A percentile compares a stretch with the other conserved stretches of the same genome.
phyloP scores from a whole-genome alignment of 1,140 invertebrate genomes.

The Drosophila pandora region DNA sequence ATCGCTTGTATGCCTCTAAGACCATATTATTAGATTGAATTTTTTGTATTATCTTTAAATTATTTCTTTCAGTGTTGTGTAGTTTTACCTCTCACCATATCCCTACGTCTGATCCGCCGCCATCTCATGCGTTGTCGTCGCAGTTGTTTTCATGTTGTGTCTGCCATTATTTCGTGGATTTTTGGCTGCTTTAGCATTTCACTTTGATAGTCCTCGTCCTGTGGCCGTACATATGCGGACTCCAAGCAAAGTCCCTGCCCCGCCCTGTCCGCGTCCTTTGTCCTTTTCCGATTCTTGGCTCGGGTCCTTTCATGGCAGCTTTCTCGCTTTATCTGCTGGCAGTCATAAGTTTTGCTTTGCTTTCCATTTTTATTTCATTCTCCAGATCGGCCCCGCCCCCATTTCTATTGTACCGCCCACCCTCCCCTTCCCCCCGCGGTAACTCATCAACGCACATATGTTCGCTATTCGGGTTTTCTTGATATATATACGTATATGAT shows the following conservation, averaged over 20 bases:
- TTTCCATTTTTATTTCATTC: constrained; percentile 79
- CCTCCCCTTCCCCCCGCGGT: constrained; percentile 18
- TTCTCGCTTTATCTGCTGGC: constrained; percentile 77
- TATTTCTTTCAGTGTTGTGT: constrained; percentile 1
- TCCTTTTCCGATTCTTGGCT: neutral
- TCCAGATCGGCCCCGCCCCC: constrained; percentile 34
- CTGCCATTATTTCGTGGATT: constrained; percentile 81
- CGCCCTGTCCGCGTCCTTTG: neutral
- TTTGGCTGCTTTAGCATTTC: constrained; percentile 82
- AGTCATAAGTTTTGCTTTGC: constrained; percentile 82
- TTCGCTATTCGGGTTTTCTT: constrained; percentile 34
- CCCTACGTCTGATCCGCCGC: constrained; percentile 11
- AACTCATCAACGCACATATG: constrained; percentile 81
- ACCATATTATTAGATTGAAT: no score
- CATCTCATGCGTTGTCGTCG: constrained; percentile 64
- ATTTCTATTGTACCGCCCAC: neutral
- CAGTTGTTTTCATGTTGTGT: constrained; percentile 80
- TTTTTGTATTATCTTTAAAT: neutral
- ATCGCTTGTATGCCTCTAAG: no score
- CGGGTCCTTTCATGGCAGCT: constrained; percentile 53
- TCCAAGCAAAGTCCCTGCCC: no score
- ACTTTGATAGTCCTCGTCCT: constrained; percentile 70
- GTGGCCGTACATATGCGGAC: neutral
- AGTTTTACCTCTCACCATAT: neutral
- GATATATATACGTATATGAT: neutral